Percentiles rank a stretch among this genome's conserved stretches.
These are phyloP conservation scores for Eublepharis macularius DNA, from an alignment of 2,113 vertebrate genomes.

Conservation along the genomic window DNA sequence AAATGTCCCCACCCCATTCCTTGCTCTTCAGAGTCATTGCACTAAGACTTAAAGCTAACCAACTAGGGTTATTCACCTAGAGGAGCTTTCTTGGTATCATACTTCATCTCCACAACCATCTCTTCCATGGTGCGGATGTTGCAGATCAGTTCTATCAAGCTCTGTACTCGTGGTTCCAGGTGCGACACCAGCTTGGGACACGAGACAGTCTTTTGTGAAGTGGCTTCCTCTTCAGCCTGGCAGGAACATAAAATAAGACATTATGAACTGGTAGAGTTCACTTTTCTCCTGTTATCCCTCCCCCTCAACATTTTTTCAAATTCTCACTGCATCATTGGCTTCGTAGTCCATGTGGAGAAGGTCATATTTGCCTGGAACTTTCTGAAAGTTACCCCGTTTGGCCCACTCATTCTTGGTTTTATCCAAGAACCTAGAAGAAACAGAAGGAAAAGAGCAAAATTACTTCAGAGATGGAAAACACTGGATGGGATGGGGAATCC, in stretches of 20 bases:
- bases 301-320: neutral
- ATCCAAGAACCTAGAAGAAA: slow-evolving; percentile 81
- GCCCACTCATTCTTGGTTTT: slow-evolving; percentile 91
- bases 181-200: slow-evolving; percentile 62
- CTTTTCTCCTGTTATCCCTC: no score
- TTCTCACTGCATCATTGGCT: slow-evolving; percentile 7
- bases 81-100: slow-evolving; percentile 88
- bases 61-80: slow-evolving; percentile 72
- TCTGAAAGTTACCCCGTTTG: slow-evolving; percentile 78
- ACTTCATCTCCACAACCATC: slow-evolving; percentile 92
- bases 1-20: no score
- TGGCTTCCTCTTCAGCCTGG: neutral
- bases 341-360: slow-evolving; percentile 86
- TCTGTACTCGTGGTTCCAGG: slow-evolving; percentile 79
- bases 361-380: slow-evolving; percentile 88
- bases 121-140: slow-evolving; percentile 90
- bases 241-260: neutral
- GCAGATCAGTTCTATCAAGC: slow-evolving; percentile 87
- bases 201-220: neutral
- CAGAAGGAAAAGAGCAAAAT: neutral
- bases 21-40: neutral
- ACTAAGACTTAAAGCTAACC: neutral
- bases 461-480: neutral
- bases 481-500: neutral
- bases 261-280: neutral